Base-by-base conservation (phyloP, 2,113 vertebrate genomes). In the Gymnarchus niloticus region DNA sequence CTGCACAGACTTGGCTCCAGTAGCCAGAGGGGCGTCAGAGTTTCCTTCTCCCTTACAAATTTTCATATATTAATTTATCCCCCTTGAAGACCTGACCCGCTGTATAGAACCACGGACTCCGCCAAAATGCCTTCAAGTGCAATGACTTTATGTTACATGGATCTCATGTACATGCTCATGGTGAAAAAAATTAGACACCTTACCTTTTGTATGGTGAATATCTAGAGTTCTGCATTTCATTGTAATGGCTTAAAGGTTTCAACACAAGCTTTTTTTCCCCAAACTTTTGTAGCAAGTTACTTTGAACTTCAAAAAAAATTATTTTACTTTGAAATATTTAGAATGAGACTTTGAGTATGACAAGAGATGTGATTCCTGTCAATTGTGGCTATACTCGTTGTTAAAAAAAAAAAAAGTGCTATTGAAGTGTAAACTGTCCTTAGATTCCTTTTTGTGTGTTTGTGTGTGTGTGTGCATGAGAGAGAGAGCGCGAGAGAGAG, bases 11-110 rank as follows among this genome's bases (percentile, higher is more conserved):
- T 91, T 87, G 78, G 89, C 88, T 87, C 90, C 86, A 88, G 87
- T 91, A 91, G 92, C 91, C 87, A 84, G 87, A 87, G 91, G 88
- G 44, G 44, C 87, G n/a, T 89, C 90, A 41, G 82, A 59, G 89
- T 56, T 78, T 80, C 86, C 86, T 90, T 89, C 86, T 87, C 92
- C 87, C 91, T 92, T 91, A 91, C 89, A 65, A 87, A 89, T 87
- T 90, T 89, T 90, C 91, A 93, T 93, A 92, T 94, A 92, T 91
- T 91, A 92, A 91, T 92, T 88, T 88, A 85, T 85, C 90, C 86
- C 1, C 83, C 88, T 88, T 89, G 88, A 88, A 89, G 82, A 87
- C 73, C 87, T 85, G 80, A 88, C 86, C 83, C 57, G 56, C 88
- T 88, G 84, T 87, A 91, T 91, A 65, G 49, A 83, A 73, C 17